Evolutionary conservation across 2,113 vertebrate genomes (phyloP).

Genomic region (Polyodon spathula): DNA sequence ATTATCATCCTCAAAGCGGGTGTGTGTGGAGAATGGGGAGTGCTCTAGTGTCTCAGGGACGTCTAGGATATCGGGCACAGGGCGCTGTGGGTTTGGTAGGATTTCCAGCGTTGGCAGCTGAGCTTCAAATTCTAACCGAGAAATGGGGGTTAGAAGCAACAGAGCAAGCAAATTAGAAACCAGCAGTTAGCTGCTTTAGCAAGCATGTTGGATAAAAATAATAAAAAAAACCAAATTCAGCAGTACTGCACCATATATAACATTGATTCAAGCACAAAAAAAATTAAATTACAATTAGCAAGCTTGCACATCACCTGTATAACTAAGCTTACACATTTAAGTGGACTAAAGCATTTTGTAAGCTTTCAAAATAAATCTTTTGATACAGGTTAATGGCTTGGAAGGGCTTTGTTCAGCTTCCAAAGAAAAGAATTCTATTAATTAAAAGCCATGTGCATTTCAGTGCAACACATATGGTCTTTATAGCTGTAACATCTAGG

Average conservation of each 20-base stretch:
- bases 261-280: neutral
- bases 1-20: constrained; percentile 60
- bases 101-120: constrained; percentile 66
- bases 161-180: constrained; percentile 59
- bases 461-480: too few species aligned
- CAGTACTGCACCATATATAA: neutral
- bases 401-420: too few species aligned
- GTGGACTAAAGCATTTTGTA: too few species aligned
- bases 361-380: too few species aligned
- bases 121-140: constrained; percentile 53
- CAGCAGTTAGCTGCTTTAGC: constrained; percentile 27
- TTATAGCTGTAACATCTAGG: constrained; percentile 22
- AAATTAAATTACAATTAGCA: too few species aligned
- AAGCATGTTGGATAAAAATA: neutral
- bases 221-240: too few species aligned
- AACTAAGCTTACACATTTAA: too few species aligned
- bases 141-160: constrained; percentile 52
- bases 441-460: too few species aligned
- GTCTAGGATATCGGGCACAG: constrained; percentile 70
- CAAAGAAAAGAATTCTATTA: too few species aligned
- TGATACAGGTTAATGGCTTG: too few species aligned
- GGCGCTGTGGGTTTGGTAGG: constrained; percentile 71
- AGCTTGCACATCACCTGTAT: too few species aligned
- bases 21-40: constrained; percentile 47
- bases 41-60: constrained; percentile 75